Conservation (phyloP, 2,113 vertebrate genomes). For the Panurus biarmicus region DNA sequence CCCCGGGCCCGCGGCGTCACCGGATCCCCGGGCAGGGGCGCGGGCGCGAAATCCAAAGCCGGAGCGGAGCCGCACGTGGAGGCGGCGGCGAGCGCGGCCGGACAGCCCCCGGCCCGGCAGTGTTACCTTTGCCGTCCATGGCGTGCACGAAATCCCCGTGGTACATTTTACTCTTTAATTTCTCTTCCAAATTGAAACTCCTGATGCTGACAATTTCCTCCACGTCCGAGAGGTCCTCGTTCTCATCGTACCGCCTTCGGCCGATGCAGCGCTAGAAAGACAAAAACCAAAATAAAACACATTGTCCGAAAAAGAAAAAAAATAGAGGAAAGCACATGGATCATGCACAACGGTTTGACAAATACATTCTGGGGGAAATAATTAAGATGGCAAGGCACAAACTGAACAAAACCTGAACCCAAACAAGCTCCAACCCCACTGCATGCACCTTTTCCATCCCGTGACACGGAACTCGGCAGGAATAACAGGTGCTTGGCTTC, state of each 20-base stretch:
- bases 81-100: neutral
- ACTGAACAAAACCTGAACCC: neutral
- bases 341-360: neutral
- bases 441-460: constrained; percentile 22
- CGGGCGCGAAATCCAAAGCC: constrained; percentile 76
- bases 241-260: constrained; percentile 89
- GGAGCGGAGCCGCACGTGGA: constrained; percentile 65
- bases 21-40: constrained; percentile 65
- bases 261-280: constrained; percentile 83
- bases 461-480: neutral
- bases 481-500: constrained; percentile 40
- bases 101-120: neutral
- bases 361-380: neutral
- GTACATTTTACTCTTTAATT: constrained; percentile 82
- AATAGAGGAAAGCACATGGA: neutral
- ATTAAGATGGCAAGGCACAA: neutral
- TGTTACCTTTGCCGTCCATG: constrained; percentile 92
- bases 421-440: neutral
- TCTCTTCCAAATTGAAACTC: constrained; percentile 92
- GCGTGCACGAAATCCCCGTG: constrained; percentile 78
- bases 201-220: constrained; percentile 91
- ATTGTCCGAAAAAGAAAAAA: neutral
- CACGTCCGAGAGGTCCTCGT: constrained; percentile 91
- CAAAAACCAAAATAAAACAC: constrained; percentile 13
- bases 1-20: constrained; percentile 61